Base-by-base conservation (phyloP, 2,888 invertebrate genomes). In the Agonopterix heracliana region DNA sequence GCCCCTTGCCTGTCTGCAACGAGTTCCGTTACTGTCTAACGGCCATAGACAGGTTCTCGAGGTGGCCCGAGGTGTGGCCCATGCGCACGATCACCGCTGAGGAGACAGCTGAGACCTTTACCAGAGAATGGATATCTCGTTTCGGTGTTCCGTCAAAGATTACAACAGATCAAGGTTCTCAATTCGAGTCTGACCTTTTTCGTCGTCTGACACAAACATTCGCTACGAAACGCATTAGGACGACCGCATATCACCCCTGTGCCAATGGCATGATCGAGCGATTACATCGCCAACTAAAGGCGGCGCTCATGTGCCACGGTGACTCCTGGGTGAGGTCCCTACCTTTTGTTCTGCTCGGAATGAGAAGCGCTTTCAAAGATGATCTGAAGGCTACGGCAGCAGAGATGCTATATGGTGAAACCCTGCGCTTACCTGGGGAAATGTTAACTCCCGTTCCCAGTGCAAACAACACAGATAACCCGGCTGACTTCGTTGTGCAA, bases 151-250 rank as follows among this genome's bases (percentile, higher is more conserved):
- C 14, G 14, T 14, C 14, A 14, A 14, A 14, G 14, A 14, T 14
- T 14, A 14, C 14, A 14, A 14, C 14, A 14, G 14, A 14, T 14
- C 14, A 14, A 14, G 14, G 14, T 14, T 14, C 14, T 14, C 14
- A 64, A 44, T 60, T 62, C 13, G 59, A 64, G 14, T 61, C 61
- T 1, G 44, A 45, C 8, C 41, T 60, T 0, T 59, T 59, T n/a
- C 42, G 41, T 0, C 43, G 48, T 2, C 48, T 63, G 0, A n/a
- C 49, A 12, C n/a, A 49, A 3, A 10, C 2, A 1, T 50, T 40
- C 14, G 49, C 48, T 1, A 46, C 48, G 9, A 50, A 45, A 8
- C 47, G 53, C 0, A 47, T 47, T 9, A 26, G 56, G 3, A 56
- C 56, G 0, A 58, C 53, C 1, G 40, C 41, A 0, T 51, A 52